A percentile compares a stretch with the other conserved stretches of the same genome.
Evolutionary conservation across 2,888 invertebrate species (phyloP).

Genomic region (Cosmia pyralina): DNA sequence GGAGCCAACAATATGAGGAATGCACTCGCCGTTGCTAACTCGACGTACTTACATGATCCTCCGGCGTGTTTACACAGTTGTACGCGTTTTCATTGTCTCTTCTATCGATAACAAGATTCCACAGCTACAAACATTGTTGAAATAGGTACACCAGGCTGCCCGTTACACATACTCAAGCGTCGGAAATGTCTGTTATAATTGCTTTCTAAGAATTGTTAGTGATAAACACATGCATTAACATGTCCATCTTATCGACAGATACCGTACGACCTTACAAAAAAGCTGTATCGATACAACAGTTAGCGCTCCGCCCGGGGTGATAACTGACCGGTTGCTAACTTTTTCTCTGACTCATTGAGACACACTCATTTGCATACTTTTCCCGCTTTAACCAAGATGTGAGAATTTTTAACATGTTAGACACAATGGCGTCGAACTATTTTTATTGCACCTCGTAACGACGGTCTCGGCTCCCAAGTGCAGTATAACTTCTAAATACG

Average conservation of each 20-base stretch:
- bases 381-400: constrained; percentile 61
- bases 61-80: constrained; percentile 79
- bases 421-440: constrained; percentile 69
- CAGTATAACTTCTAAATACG: constrained; percentile 51
- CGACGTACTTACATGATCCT: constrained; percentile 39
- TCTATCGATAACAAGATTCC: constrained; percentile 79
- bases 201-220: constrained; percentile 64
- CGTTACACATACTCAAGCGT: constrained; percentile 65
- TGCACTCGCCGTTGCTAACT: constrained; percentile 58
- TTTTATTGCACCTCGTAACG: constrained; percentile 61
- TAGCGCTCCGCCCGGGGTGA: constrained; percentile 75
- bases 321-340: constrained; percentile 75
- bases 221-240: constrained; percentile 61
- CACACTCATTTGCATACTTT: constrained; percentile 75
- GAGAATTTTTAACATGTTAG: constrained; percentile 71
- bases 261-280: constrained; percentile 65
- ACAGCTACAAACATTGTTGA: constrained; percentile 73
- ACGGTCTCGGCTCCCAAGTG: constrained; percentile 40
- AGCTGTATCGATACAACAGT: constrained; percentile 70
- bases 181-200: constrained; percentile 63
- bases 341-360: constrained; percentile 77
- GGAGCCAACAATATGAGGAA: constrained; percentile 54
- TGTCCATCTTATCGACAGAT: constrained; percentile 55
- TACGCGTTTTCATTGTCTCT: constrained; percentile 74
- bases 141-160: constrained; percentile 61